A percentile compares a stretch with the other conserved stretches of the same genome.
Evolutionary conservation across 1,140 invertebrate species (phyloP).

Genomic region (Aphelinus certus): DNA sequence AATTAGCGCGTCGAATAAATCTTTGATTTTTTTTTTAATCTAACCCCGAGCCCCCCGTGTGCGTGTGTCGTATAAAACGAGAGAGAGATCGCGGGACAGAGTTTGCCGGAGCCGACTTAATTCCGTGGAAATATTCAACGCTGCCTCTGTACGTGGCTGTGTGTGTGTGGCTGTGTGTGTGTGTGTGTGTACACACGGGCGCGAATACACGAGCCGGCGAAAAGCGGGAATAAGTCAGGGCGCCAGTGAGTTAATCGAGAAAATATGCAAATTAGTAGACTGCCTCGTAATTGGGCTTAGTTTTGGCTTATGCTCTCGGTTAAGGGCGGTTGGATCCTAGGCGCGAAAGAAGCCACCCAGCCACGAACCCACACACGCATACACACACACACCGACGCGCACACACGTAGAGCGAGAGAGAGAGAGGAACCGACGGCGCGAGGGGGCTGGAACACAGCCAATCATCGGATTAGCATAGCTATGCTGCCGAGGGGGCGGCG

Average conservation of each 20-base stretch:
- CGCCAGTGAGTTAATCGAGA: conserved; percentile 52
- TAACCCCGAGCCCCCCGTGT: neutral
- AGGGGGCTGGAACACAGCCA: conserved; percentile 55
- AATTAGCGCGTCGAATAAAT: too few relatives aligned
- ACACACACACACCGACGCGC: neutral
- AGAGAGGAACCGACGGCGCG: conserved; percentile 23
- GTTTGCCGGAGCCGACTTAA: neutral
- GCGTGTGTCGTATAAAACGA: neutral
- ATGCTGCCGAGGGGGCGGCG: conserved; percentile 50
- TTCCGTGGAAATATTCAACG: conserved; percentile 24
- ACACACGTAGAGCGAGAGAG: neutral
- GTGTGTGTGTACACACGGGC: neutral
- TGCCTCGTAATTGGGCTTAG: conserved; percentile 58
- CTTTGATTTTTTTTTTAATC: neutral
- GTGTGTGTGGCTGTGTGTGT: too few relatives aligned
- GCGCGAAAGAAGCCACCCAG: neutral
- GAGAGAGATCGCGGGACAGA: neutral
- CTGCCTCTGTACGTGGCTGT: neutral
- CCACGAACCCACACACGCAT: neutral
- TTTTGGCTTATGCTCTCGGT: conserved; percentile 57
- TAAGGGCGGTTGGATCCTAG: neutral
- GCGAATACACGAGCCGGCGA: neutral
- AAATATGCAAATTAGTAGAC: conserved; percentile 53
- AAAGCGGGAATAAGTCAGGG: neutral
- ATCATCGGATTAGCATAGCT: conserved; percentile 64